Conservation (phyloP, 2,888 invertebrate species). For the Eledone cirrhosa region DNA sequence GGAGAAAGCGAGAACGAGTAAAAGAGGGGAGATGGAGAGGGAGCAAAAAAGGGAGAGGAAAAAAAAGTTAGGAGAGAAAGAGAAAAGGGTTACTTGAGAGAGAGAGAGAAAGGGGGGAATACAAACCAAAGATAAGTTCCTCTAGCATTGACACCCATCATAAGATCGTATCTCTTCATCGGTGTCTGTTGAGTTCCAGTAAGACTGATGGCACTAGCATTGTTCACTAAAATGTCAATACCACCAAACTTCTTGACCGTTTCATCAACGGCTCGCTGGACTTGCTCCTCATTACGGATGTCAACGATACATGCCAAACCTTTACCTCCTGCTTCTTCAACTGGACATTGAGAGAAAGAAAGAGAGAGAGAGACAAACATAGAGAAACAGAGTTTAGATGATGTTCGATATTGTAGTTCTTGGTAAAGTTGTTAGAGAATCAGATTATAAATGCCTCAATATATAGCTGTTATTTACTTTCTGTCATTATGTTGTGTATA, state of each 20-base stretch:
- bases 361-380: neutral
- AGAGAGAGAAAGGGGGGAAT: too few species aligned
- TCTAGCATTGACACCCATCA: conserved; percentile 92
- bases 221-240: conserved; percentile 91
- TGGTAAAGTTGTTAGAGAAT: too few species aligned
- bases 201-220: conserved; percentile 88
- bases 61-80: too few species aligned
- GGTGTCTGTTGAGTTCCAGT: conserved; percentile 83
- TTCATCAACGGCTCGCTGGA: conserved; percentile 65
- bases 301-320: conserved; percentile 88
- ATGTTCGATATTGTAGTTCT: too few species aligned
- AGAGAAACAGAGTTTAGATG: neutral
- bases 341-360: conserved; percentile 67
- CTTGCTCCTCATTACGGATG: conserved; percentile 82
- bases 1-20: too few species aligned
- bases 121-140: conserved; percentile 90
- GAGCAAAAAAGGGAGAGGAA: too few species aligned
- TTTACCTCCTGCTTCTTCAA: conserved; percentile 86
- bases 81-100: too few species aligned
- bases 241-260: conserved; percentile 90
- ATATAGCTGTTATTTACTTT: too few species aligned
- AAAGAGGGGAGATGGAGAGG: too few species aligned
- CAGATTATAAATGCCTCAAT: too few species aligned
- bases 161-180: conserved; percentile 96
- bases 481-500: too few species aligned